Conservation (phyloP, 30 jellyfish, hydroid and myxozoan species). For the Turritopsis rubra region DNA sequence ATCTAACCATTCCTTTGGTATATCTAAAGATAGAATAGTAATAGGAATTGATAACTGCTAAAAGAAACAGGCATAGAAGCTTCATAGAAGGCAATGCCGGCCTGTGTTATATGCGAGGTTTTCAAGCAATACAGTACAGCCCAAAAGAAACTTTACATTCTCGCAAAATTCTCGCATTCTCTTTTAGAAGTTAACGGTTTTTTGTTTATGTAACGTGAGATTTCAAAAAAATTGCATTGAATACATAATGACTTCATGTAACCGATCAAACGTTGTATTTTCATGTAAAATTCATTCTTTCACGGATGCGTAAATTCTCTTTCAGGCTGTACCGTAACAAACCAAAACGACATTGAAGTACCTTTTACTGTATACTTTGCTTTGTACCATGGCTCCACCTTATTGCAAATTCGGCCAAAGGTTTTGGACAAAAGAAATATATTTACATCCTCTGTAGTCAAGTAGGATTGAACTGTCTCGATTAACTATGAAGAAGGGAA, state of each 20-base stretch:
- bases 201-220: no score
- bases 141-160: no score
- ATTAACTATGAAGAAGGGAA: constrained; percentile 1
- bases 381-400: constrained; percentile 10
- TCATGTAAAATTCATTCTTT: no score
- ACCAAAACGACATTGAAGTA: background rate
- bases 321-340: no score
- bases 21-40: background rate
- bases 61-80: no score
- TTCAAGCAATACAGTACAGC: background rate
- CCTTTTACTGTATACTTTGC: constrained; percentile 18
- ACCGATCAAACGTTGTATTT: no score
- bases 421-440: constrained; percentile 12
- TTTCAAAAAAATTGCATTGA: background rate
- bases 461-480: background rate
- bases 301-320: no score
- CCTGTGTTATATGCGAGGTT: background rate
- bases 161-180: no score
- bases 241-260: no score
- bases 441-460: constrained; percentile 1
- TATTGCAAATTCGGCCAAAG: background rate
- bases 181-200: no score
- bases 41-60: no score
- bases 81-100: background rate
- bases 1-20: constrained; percentile 3